A percentile compares a stretch with the other conserved stretches of the same genome.
Evolutionary conservation across 92 coral and sea anemone species (phyloP).

Genomic region (Zoanthus solanderi): DNA sequence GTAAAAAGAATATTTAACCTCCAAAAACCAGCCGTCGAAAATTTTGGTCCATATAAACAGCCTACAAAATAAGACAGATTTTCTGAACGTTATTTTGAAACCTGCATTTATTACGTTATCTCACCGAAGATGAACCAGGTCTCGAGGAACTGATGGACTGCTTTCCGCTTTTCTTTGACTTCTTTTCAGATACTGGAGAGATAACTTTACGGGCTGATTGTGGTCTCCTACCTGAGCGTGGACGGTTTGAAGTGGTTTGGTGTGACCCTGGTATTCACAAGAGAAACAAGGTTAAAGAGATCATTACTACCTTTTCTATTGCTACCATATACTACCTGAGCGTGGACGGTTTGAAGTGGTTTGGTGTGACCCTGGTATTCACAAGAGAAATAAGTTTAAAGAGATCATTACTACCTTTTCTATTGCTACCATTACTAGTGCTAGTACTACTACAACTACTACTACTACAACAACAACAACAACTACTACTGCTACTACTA

Average conservation of each 20-base stretch:
- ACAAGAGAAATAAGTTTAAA: not conserved
- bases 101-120: not conserved
- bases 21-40: too few species aligned
- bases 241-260: constrained; percentile 86
- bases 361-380: constrained; percentile 78
- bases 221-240: constrained; percentile 87
- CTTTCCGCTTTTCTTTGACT: constrained; percentile 84
- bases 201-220: constrained; percentile 79
- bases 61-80: too few species aligned
- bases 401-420: too few species aligned
- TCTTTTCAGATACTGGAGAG: constrained; percentile 71
- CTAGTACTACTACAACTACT: too few species aligned
- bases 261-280: constrained; percentile 68
- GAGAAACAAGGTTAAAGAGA: not conserved
- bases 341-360: constrained; percentile 87
- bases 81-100: too few species aligned
- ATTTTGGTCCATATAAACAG: too few species aligned
- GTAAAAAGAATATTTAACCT: too few species aligned
- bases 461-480: too few species aligned
- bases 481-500: too few species aligned
- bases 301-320: too few species aligned
- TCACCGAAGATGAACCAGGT: constrained; percentile 77
- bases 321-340: too few species aligned
- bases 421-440: too few species aligned
- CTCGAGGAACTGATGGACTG: constrained; percentile 86